Evolutionary conservation across 2,888 invertebrate species (phyloP), one percentile per base, ranked within the genome.

Genomic region (Andrena haemorrhoa): DNA sequence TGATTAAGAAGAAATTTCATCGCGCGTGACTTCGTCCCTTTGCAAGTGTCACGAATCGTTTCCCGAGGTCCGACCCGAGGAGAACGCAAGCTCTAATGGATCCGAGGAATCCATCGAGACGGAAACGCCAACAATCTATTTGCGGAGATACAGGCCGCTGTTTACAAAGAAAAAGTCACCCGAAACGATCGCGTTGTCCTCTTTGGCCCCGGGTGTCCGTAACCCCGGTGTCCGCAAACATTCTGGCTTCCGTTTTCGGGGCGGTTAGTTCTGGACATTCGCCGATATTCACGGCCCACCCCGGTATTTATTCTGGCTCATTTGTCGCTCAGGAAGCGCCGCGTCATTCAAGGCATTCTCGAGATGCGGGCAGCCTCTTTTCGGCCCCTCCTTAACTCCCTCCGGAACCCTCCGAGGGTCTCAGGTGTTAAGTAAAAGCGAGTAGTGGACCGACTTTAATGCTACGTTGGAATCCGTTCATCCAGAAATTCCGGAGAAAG

Each of bases 341-440:
- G 71, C 85, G 87, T 87, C 87, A 87, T 82, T 60, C 81, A 64
- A 64, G 47, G 56, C 47, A 65, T 53, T 64, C 74, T 66, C 72
- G 65, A 83, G 66, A 56, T 41, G 23, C 33, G 8, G 68, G 58
- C 65, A 77, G 61, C 82, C 72, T 47, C 53, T 47, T 20, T 35
- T 16, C 20, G 41, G 35, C 72, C 29, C 29, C 41, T 49, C 49
- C 10, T 58, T 10, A 68, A 65, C 68, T 78, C 23, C 76, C 51
- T 65, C 53, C 75, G 77, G 47, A 64, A 29, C 58, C 58, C 47
- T 33, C 20, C 51, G 64, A 74, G 60, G 85, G 85, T 77, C 88
- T 90, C 89, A 91, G 90, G 91, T 91, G 91, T 90, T 89, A 89
- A 89, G 84, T 85, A 87, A 89, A 90, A 90, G 75, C 77, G 79